A percentile compares a stretch with the other conserved stretches of the same genome.
These are phyloP conservation scores for Pseudomugil gertrudae DNA, from an alignment of 2,797 vertebrate species.

Conservation along the genomic window DNA sequence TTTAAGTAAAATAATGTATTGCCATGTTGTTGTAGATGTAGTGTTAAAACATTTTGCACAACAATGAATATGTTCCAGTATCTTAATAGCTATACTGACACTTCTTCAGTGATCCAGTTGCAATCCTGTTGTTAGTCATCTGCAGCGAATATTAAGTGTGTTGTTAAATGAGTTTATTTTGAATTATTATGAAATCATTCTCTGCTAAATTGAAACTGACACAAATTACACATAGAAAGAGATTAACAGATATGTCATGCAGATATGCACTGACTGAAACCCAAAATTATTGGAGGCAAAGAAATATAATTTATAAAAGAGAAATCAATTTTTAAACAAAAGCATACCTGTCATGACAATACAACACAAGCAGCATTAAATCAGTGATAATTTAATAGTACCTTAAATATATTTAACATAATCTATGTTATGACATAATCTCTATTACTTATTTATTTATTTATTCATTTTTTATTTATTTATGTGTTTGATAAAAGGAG, in stretches of 20 bases:
- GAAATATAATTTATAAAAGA: not conserved
- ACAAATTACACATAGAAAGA: conserved; percentile 15
- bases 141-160: conserved; percentile 52
- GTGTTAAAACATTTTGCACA: not conserved
- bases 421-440: too few species aligned
- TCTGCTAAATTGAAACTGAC: conserved; percentile 27
- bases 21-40: not conserved
- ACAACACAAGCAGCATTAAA: not conserved
- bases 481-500: too few species aligned
- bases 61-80: too few species aligned
- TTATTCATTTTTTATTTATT: too few species aligned
- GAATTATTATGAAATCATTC: conserved; percentile 64
- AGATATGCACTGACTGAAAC: not conserved
- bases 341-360: not conserved
- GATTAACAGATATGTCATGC: not conserved
- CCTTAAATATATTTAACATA: not conserved
- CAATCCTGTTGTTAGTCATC: conserved; percentile 57
- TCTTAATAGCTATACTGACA: too few species aligned
- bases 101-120: conserved; percentile 49
- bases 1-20: not conserved
- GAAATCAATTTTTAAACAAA: not conserved
- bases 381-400: too few species aligned
- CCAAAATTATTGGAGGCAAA: not conserved
- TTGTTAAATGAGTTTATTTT: conserved; percentile 71
- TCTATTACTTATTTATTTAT: too few species aligned